Base-by-base conservation (phyloP, 2,113 vertebrate species). In the Myiozetetes cayanensis region DNA sequence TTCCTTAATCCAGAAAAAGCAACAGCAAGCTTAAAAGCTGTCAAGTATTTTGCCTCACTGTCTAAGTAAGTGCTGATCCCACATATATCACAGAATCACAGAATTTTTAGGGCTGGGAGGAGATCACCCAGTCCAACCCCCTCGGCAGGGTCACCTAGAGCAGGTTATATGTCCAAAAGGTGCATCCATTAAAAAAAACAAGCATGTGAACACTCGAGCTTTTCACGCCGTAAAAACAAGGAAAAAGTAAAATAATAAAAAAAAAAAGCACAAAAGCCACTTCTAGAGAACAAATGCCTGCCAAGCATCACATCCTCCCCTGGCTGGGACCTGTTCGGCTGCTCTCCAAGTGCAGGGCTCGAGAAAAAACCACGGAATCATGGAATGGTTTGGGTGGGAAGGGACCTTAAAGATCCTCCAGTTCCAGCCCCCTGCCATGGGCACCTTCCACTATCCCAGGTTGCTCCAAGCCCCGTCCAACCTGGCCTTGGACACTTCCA, bases 251-350 rank as follows among this genome's bases (percentile, higher is more conserved):
- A 16, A 8, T 20, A 56, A 56, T n/a, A 22, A 14, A 56, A 47
- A 47, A 68, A 10, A 37, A 94, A 98, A 95, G 80, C 98, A 98
- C 67, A 61, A 85, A 59, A 63, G 44, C 46, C 78, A 27, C 14
- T 6, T 14, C 9, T 10, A 47, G 12, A 35, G 22, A n/a, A 63
- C 5, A 44, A 46, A 8, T 2, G 5, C n/a, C 35, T 2, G 12
- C 12, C n/a, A 35, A 83, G 59, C 9, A 23, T 30, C 19, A 0
- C 2, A 2, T 23, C 39, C 72, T 52, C 62, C 47, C 15, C 16
- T 9, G 22, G 37, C 2, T 37, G 41, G 28, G 3, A 58, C 53
- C 53, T 14, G 15, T 0, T 17, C 10, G 20, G 43, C 46, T 24
- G 27, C 46, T 63, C 59, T 63, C 52, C 44, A 50, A 35, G 12